Conservation (phyloP, 2,888 invertebrate genomes). For the Ectemnius lituratus region DNA sequence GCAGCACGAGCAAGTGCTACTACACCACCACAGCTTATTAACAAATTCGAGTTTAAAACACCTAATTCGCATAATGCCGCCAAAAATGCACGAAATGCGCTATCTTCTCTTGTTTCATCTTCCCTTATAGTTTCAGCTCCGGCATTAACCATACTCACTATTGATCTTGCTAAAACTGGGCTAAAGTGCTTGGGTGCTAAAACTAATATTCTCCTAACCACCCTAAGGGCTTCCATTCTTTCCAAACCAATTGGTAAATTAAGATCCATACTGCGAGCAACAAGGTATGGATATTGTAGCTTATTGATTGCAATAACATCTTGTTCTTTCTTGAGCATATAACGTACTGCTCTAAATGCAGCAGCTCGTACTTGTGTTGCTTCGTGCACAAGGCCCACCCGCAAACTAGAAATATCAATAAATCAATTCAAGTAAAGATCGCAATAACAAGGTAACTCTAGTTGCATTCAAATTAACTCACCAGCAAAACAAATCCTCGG, state of each 20-base stretch:
- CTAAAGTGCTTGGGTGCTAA: conserved; percentile 85
- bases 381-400: conserved; percentile 90
- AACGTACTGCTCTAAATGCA: conserved; percentile 91
- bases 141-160: conserved; percentile 91
- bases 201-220: conserved; percentile 86
- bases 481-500: conserved; percentile 91
- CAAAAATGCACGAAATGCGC: conserved; percentile 90
- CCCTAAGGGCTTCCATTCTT: conserved; percentile 92
- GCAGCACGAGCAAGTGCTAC: conserved; percentile 89
- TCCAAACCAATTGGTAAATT: conserved; percentile 95
- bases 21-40: conserved; percentile 91
- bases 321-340: conserved; percentile 87
- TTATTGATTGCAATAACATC: conserved; percentile 89
- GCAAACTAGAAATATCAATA: conserved; percentile 83
- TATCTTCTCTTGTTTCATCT: conserved; percentile 80
- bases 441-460: not conserved
- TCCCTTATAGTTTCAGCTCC: conserved; percentile 82
- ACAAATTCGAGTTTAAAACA: conserved; percentile 88
- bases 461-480: conserved; percentile 74
- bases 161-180: conserved; percentile 86
- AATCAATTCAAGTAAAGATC: conserved; percentile 13
- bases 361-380: conserved; percentile 94
- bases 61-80: conserved; percentile 94
- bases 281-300: conserved; percentile 90
- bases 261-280: conserved; percentile 93